Percentiles rank a stretch among this genome's conserved stretches.
These are phyloP conservation scores for Phenganax marumi DNA, from an alignment of 92 coral and sea anemone genomes.

Conservation along the genomic window DNA sequence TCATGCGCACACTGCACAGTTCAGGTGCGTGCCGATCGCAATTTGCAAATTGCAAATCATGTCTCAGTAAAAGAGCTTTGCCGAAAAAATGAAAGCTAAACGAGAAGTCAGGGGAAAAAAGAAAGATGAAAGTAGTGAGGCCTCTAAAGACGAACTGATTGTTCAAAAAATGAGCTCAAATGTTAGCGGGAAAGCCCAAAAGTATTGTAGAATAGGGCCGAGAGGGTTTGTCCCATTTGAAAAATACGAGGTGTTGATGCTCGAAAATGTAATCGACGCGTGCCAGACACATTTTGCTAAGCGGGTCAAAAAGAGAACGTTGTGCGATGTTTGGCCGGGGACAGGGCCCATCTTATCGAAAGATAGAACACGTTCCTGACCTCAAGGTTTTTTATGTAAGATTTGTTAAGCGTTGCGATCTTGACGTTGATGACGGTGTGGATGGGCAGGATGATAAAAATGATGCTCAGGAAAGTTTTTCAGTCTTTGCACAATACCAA, in stretches of 20 bases:
- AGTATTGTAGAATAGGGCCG: conserved; percentile 51
- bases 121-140: conserved; percentile 27
- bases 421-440: conserved; percentile 42
- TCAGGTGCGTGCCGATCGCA: too few relatives aligned
- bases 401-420: conserved; percentile 38
- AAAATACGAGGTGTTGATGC: conserved; percentile 38
- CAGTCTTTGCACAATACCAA: too few relatives aligned
- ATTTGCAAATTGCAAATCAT: too few relatives aligned
- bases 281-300: conserved; percentile 48
- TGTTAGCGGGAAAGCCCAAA: conserved; percentile 53
- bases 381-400: conserved; percentile 43
- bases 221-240: conserved; percentile 48
- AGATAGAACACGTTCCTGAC: conserved; percentile 51
- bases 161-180: conserved; percentile 57
- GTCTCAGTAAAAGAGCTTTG: conserved; percentile 65
- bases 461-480: background rate
- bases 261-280: conserved; percentile 32
- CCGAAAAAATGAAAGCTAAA: conserved; percentile 57
- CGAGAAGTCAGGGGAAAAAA: conserved; percentile 52
- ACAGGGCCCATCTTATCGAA: conserved; percentile 52
- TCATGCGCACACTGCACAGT: too few relatives aligned
- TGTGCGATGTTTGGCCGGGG: conserved; percentile 51
- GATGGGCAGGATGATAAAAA: conserved; percentile 2
- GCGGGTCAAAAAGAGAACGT: conserved; percentile 29
- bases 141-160: conserved; percentile 43